These are phyloP conservation scores for Mormoops blainvillei DNA, from an alignment of 2,113 vertebrate species.

Conservation along the genomic window DNA sequence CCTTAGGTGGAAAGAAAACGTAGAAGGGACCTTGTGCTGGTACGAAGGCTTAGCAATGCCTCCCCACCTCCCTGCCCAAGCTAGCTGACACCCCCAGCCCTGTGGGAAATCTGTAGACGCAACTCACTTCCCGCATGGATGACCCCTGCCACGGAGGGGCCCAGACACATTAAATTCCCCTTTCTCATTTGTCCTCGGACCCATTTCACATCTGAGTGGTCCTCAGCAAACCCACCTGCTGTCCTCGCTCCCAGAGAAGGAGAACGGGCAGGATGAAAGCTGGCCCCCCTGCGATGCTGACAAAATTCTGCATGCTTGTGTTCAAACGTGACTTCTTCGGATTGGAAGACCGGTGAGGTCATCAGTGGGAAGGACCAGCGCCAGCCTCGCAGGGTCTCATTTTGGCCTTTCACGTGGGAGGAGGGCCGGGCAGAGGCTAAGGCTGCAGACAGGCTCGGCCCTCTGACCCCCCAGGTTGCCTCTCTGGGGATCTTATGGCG, in stretches of 20 bases:
- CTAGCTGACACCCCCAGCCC: background rate
- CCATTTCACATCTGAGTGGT: slow-evolving; percentile 47
- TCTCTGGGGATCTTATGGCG: background rate
- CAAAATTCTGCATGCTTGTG: background rate
- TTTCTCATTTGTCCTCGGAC: slow-evolving; percentile 27
- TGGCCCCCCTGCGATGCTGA: background rate
- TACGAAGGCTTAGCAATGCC: background rate
- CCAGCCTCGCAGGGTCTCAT: background rate
- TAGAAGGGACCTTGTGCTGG: background rate
- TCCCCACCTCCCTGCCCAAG: background rate
- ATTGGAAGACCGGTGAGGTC: background rate
- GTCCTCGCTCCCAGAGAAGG: background rate
- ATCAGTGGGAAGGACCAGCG: accelerated
- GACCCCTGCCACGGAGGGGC: background rate
- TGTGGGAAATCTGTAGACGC: slow-evolving; percentile 23
- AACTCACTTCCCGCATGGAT: slow-evolving; percentile 28
- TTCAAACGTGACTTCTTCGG: background rate
- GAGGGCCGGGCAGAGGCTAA: accelerated
- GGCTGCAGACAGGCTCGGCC: background rate
- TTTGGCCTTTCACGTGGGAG: accelerated
- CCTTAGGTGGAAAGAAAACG: background rate
- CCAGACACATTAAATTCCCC: background rate
- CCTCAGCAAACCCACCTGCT: slow-evolving; percentile 20
- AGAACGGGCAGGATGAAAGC: background rate
- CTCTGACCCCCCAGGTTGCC: background rate